Base-by-base conservation (phyloP, 2,113 vertebrate genomes). In the Podarcis muralis region DNA sequence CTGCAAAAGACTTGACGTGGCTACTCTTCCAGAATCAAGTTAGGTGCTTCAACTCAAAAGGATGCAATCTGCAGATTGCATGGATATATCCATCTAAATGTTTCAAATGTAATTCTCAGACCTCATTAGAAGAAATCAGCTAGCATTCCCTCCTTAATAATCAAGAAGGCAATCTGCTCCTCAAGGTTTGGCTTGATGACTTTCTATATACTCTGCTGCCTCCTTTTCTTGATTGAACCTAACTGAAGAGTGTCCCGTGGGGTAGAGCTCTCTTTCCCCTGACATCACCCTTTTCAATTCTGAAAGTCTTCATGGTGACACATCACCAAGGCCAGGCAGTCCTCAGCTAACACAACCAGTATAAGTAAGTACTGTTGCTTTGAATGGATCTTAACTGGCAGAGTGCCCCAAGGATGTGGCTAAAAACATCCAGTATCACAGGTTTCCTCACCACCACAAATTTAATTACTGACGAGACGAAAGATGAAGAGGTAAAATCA, bases 111-210 rank as follows among this genome's bases (percentile, higher is more conserved):
- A 27, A 23, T 37, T 81, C 6, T 72, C 43, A 87, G 86, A 72
- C n/a, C 72, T 80, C 86, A 81, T 81, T 27, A 87, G 25, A 81
- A 71, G n/a, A 74, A 59, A 59, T n/a, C 66, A 81, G 20, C 68
- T 11, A 62, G 32, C 68, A 18, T 15, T 59, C 11, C 16, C 48
- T 22, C 72, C 48, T 81, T 72, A 81, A 81, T 87, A 87, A 81
- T 87, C 86, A 81, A 62, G 78, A 27, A 32, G 32, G 59, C 0
- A 84, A 35, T 27, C 57, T 88, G 43, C 23, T 89, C 62, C 53
- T 91, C 16, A 15, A 40, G 37, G 20, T 87, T 40, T 59, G 40
- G 5, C 57, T 62, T 88, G 15, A 87, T 62, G 32, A 23, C 35
- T 88, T 0, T 12, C 74, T 48, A 59, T 48, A 59, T 13, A 81